Base-by-base conservation (phyloP, 2,113 vertebrate species). In the Rutilus rutilus region DNA sequence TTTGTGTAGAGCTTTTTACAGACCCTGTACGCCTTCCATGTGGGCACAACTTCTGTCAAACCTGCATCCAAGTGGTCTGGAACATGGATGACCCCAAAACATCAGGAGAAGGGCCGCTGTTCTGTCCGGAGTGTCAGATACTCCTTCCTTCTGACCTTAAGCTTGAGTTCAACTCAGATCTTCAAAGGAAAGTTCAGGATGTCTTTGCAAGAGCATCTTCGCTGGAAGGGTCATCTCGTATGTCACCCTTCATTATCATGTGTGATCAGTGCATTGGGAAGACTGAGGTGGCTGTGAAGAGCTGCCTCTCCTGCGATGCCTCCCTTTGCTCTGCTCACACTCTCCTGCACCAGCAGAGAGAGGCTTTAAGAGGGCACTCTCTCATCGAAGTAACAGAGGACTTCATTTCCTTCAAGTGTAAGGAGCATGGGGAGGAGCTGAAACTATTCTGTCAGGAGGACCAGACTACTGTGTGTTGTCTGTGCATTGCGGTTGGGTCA, bases 71-170 rank as follows among this genome's bases (percentile, higher is more conserved):
- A 30, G 75, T 91, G 11, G 93, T 95, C 19, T 95, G 94, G 94
- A 91, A 93, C 88, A 88, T 89, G 12, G 92, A 94, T 21, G 85
- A 85, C 7, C 82, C 87, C 6, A 19, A 87, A 2, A 64, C 85
- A 3, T 92, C 84, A 12, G 36, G 10, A 45, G 54, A 21, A 27
- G 45, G 60, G 1, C 92, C 90, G 25, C 60, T 90, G 33, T 95
- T 95, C 88, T 95, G 95, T 74, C 95, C 95, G 6, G 94, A 95
- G 89, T 95, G 95, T 90, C 94, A 94, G 90, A 92, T 94, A 54
- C 88, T 95, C 19, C 89, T 94, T 11, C 82, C 91, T 36, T 78
- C 93, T 71, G 86, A 91, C 69, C 85, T 91, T 71, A 82, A 85
- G 45, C 89, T 94, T 87, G 85, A 94, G 84, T 78, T 92, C 73